These are phyloP conservation scores for Metopia argyrocephala DNA, from an alignment of 2,888 invertebrate species.

Conservation along the genomic window DNA sequence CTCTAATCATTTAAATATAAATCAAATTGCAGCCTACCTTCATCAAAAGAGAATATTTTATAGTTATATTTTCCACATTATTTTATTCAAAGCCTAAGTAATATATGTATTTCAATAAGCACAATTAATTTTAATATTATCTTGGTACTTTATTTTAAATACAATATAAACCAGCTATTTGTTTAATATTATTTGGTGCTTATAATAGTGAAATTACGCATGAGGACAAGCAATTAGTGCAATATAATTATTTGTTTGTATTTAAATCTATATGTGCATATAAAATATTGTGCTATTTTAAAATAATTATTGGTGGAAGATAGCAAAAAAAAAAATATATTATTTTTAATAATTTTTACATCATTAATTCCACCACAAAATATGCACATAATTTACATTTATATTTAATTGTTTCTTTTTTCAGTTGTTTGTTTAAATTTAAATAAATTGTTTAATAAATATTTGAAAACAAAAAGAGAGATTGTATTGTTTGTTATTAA, in stretches of 20 bases:
- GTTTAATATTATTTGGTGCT: not conserved
- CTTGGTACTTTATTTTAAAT: not conserved
- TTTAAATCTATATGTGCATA: conserved; percentile 21
- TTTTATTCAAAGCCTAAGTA: no score
- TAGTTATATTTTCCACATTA: no score
- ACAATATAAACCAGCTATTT: no score
- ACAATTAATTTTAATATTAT: no score
- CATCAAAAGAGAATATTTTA: no score
- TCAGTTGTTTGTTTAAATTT: conserved; percentile 22
- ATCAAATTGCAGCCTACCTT: no score
- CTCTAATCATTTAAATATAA: no score
- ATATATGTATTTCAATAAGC: no score
- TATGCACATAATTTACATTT: not conserved
- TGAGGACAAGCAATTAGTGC: conserved; percentile 20
- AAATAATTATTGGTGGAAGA: not conserved
- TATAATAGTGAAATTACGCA: conserved; percentile 3
- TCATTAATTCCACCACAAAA: conserved; percentile 12
- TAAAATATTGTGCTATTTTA: conserved; percentile 3
- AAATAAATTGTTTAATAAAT: conserved; percentile 42
- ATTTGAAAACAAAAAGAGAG: not conserved
- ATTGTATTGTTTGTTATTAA: no score
- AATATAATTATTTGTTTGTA: conserved; percentile 9
- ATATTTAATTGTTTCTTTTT: not conserved
- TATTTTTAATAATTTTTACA: conserved; percentile 29
- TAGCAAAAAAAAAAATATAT: not conserved